Evolutionary conservation across 2,888 invertebrate genomes (phyloP), one percentile per base, ranked within the genome.

Genomic region (Epistrophella euchroma): DNA sequence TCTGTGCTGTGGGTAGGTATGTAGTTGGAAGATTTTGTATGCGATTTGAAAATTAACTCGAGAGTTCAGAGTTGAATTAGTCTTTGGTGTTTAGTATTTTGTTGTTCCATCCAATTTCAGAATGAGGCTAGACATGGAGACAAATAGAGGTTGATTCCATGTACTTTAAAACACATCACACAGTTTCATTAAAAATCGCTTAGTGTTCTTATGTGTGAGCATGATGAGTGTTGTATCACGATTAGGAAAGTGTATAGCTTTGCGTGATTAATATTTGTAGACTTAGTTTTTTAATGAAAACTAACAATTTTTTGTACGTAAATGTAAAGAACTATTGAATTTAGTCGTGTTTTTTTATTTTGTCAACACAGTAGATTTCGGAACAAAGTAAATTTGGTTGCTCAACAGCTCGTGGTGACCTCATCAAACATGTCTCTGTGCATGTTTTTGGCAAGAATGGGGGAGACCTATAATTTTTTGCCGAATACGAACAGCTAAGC

Each of bases 41-140:
- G 25, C 55, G 70, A 84, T 79, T 84, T 74, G 45, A 71, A 84
- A 84, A 84, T 79, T 66, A 75, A 78, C 79, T 79, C n/a, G 25
- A 52, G 15, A 45, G 78, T 71, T 75, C 75, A 75, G 45, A 84
- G 71, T 60, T 75, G 68, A 83, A 77, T 74, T 74, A 64, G 74
- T 71, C 35, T 45, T 72, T 35, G 55, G 62, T 64, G 35, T 70
- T 56, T 45, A 35, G 66, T 25, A 19, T 43, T 66, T 66, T 50
- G 66, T n/a, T 66, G 66, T 66, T 66, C 50, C 19, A 47, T 66
- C 66, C 22, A 66, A 35, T 66, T 50, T 32, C 32, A 56, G 35
- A 58, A 66, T 72, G 64, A 47, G 66, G 32, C 17, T 17, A 43
- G 43, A 56, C 55, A 55, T 19, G 11, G 35, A 47, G 52, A 40